Conservation (phyloP, 2,797 vertebrate genomes). For the Anabacerthia variegaticeps region DNA sequence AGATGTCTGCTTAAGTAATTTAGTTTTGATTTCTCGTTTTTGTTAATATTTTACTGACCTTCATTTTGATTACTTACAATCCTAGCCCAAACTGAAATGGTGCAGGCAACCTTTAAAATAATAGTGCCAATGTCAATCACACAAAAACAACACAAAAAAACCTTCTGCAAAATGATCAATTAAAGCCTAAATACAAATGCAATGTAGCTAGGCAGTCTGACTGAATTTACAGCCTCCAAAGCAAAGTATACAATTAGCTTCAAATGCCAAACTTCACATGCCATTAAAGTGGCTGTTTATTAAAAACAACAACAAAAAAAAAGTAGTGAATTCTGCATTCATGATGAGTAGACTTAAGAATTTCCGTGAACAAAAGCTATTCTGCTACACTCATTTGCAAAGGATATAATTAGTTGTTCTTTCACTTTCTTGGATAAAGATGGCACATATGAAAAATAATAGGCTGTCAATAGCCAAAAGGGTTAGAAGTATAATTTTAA, state of each 20-base stretch:
- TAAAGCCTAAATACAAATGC: constrained; percentile 28
- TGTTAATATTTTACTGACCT: constrained; percentile 57
- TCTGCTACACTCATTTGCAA: constrained; percentile 73
- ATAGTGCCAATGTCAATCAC: constrained; percentile 38
- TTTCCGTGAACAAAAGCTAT: constrained; percentile 71
- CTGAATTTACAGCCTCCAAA: constrained; percentile 60
- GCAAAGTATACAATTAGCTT: constrained; percentile 74
- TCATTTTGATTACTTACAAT: constrained; percentile 34
- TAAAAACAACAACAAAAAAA: constrained; percentile 38
- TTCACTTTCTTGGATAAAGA: constrained; percentile 74
- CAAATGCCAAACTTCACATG: constrained; percentile 72
- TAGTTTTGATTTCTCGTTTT: not conserved
- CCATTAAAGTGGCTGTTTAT: constrained; percentile 62
- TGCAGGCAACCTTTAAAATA: constrained; percentile 48
- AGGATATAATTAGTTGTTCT: constrained; percentile 85
- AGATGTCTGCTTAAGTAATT: not conserved
- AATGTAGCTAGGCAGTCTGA: not conserved
- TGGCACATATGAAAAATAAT: constrained; percentile 78
- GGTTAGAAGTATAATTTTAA: constrained; percentile 63
- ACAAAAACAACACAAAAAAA: not conserved
- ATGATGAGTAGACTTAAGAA: constrained; percentile 53
- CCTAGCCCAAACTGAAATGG: not conserved
- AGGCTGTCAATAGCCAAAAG: constrained; percentile 74
- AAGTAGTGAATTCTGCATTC: constrained; percentile 13
- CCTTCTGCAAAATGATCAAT: constrained; percentile 32